These are phyloP conservation scores for Morelia viridis DNA, from an alignment of 2,797 vertebrate species.

Conservation along the genomic window DNA sequence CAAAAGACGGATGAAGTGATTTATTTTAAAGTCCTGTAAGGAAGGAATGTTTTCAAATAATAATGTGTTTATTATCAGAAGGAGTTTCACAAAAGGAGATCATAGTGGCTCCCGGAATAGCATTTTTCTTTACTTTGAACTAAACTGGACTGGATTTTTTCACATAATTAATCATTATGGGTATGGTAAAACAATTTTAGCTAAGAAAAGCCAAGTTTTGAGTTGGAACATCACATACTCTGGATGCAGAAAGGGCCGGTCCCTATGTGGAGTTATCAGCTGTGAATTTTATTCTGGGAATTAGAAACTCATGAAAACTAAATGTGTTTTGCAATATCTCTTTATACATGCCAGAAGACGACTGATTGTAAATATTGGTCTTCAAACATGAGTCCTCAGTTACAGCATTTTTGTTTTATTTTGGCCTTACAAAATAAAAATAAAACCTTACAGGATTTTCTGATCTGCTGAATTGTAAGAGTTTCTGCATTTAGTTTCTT, in stretches of 20 bases:
- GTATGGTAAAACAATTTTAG: neutral
- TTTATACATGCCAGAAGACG: neutral
- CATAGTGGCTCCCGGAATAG: neutral
- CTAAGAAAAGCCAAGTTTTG: neutral
- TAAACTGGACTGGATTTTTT: neutral
- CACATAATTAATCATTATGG: neutral
- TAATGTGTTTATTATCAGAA: constrained; percentile 52
- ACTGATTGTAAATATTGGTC: neutral
- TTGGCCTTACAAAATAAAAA: neutral
- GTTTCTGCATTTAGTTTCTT: neutral
- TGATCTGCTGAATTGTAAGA: neutral
- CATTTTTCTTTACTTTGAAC: neutral
- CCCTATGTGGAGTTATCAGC: neutral
- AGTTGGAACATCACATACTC: neutral
- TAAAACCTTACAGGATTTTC: neutral
- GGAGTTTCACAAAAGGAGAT: constrained; percentile 35
- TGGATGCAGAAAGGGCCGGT: neutral
- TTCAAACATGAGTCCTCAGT: neutral
- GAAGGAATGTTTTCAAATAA: constrained; percentile 1
- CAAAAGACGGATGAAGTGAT: constrained; percentile 38
- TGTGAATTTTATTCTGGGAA: neutral
- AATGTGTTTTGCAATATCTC: neutral
- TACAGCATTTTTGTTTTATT: neutral
- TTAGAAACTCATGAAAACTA: neutral
- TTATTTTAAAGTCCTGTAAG: constrained; percentile 38